Percentiles rank a stretch among this genome's conserved stretches.
Evolutionary conservation across 2,888 invertebrate genomes (phyloP).

Genomic region (Ectemnius continuus): DNA sequence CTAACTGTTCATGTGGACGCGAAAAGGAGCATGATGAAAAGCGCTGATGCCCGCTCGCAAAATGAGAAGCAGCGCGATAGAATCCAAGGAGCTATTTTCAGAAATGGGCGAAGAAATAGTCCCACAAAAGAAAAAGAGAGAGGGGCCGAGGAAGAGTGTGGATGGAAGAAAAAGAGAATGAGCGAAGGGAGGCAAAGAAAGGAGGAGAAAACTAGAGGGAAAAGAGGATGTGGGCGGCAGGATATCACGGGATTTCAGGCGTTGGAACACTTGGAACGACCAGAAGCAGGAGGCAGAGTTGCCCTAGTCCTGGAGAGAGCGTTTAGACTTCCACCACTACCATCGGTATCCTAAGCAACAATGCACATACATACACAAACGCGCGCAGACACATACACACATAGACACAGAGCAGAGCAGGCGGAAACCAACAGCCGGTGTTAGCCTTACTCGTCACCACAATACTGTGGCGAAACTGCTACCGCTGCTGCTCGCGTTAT

Average conservation of each 20-base stretch:
- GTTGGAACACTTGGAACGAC: too few relatives aligned
- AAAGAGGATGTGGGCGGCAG: constrained; percentile 22
- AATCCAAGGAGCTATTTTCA: too few relatives aligned
- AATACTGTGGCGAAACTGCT: constrained; percentile 49
- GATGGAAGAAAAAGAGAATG: constrained; percentile 32
- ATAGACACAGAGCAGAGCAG: too few relatives aligned
- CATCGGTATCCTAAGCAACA: constrained; percentile 22
- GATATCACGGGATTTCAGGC: constrained; percentile 43
- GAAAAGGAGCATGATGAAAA: not conserved
- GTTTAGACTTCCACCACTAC: constrained; percentile 13
- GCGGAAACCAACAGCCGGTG: constrained; percentile 1
- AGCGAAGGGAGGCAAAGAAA: constrained; percentile 11
- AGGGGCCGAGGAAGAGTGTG: constrained; percentile 15
- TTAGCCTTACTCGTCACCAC: constrained; percentile 44
- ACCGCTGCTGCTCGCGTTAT: constrained; percentile 41
- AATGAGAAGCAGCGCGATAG: not conserved
- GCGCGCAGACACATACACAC: not conserved
- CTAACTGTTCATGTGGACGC: not conserved
- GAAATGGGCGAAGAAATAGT: too few relatives aligned
- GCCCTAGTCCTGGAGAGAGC: constrained; percentile 16
- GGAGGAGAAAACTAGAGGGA: too few relatives aligned
- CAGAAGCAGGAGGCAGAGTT: too few relatives aligned
- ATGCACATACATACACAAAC: constrained; percentile 15
- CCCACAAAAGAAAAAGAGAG: constrained; percentile 9
- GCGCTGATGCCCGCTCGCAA: constrained; percentile 1